These are phyloP conservation scores for Drosophila greeni DNA, from an alignment of 2,888 invertebrate genomes.

Conservation along the genomic window DNA sequence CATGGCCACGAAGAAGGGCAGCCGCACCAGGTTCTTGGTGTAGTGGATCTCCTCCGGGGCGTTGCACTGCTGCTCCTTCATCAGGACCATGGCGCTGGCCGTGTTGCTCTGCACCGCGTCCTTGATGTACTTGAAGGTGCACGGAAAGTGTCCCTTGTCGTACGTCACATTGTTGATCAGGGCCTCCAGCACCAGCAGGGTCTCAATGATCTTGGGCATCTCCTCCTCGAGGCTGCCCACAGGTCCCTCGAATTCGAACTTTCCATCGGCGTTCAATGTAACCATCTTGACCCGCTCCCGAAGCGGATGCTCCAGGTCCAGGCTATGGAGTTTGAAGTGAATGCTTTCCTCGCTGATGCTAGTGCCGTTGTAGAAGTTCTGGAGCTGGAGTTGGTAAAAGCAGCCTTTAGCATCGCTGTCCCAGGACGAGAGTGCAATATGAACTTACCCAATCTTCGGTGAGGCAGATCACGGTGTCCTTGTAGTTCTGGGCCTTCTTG, in stretches of 20 bases:
- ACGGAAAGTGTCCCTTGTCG: neutral
- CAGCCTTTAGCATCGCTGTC: neutral
- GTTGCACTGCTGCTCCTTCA: neutral
- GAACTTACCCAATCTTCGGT: slow-evolving; percentile 29
- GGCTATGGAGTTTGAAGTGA: neutral
- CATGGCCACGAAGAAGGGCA: slow-evolving; percentile 15
- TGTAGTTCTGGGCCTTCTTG: neutral
- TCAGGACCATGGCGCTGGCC: neutral
- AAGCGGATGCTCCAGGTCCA: slow-evolving; percentile 39
- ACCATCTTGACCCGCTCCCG: neutral
- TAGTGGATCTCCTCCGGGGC: neutral
- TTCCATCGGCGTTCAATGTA: neutral
- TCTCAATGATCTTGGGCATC: slow-evolving; percentile 48
- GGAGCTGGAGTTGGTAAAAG: slow-evolving; percentile 1
- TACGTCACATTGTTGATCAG: neutral
- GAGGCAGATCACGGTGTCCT: slow-evolving; percentile 5
- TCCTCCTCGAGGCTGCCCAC: slow-evolving; percentile 26
- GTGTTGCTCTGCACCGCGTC: slow-evolving; percentile 25
- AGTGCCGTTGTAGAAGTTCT: neutral
- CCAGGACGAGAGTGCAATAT: neutral
- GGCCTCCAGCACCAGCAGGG: slow-evolving; percentile 44
- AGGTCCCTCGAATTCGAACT: neutral
- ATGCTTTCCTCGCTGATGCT: neutral
- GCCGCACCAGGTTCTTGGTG: neutral
- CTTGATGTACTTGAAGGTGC: slow-evolving; percentile 6